Base-by-base conservation (phyloP, 1,140 invertebrate genomes). In the Leptonema lineaticorne region DNA sequence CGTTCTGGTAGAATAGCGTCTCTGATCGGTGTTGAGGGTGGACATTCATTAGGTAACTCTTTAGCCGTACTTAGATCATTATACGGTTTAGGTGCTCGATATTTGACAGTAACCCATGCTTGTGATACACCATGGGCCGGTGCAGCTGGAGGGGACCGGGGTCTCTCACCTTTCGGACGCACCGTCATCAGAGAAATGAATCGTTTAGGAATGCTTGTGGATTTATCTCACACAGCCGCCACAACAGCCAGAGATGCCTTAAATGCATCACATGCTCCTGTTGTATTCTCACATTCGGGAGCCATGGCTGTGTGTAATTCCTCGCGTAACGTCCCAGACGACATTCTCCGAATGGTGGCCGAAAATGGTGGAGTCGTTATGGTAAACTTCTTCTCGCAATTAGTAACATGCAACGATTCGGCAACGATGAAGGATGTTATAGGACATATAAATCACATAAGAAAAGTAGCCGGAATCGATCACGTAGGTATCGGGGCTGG, bases 201-300 rank as follows among this genome's bases (percentile, higher is more conserved):
- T 79, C 85, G 93, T 33, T 80, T 95, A 9, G 95, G 95, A n/a
- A 97, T 97, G 94, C 86, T 97, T 63, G 91, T 96, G 14, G 95
- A 97, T 78, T 83, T 97, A 28, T 95, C 93, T 1, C 93, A 96
- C 78, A 92, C 93, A 1, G 93, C 93, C 0, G 87, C 92, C 68
- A 86, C 88, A 73, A 96, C 94, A 5, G 95, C 95, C 81, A 83
- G 87, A 37, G 93, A 94, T 75, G 91, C 92, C 2, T 79, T 97
- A n/a, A 85, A 89, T 64, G 86, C 89, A 9, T 90, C 92, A 1
- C 86, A 89, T 69, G 94, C 94, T 0, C 95, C 95, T 0, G 92
- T 96, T 58, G 94, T 97, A 70, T 97, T 94, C 80, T 95, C 93
- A 24, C 94, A 97, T 79, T 95, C 93, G 16, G 91, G 91, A 1